phyloP scores from a whole-genome alignment of 2,113 vertebrate genomes.

The Cololabis saira region DNA sequence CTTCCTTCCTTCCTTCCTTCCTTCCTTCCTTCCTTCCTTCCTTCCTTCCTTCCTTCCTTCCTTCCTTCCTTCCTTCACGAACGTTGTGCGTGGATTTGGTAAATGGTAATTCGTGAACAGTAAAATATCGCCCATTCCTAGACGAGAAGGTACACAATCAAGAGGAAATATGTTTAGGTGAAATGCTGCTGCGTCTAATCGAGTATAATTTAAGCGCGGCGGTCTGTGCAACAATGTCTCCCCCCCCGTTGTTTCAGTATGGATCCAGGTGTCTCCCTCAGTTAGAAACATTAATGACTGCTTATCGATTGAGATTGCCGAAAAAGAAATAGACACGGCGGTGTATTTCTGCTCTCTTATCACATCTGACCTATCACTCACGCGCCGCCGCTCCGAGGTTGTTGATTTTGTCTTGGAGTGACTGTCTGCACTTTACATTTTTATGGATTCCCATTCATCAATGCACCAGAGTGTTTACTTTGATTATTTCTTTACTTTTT shows the following conservation, averaged over 20 bases:
- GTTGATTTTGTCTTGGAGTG: conserved; percentile 12
- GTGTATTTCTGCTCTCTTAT: conserved; percentile 68
- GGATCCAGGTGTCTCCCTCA: conserved; percentile 65
- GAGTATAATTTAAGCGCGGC: conserved; percentile 71
- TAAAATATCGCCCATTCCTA: too few relatives aligned
- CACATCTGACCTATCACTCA: conserved; percentile 76
- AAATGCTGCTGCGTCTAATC: conserved; percentile 60
- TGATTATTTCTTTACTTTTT: background rate
- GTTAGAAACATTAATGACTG: conserved; percentile 76
- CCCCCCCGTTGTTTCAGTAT: conserved; percentile 74
- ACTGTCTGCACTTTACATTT: conserved; percentile 5
- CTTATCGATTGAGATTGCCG: conserved; percentile 77
- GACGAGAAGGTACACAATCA: conserved; percentile 34
- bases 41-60: too few relatives aligned
- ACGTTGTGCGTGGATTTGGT: too few relatives aligned
- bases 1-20: too few relatives aligned
- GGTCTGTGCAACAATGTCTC: conserved; percentile 56
- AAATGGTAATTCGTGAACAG: too few relatives aligned
- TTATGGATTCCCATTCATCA: background rate
- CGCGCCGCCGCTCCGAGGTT: conserved; percentile 26
- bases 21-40: too few relatives aligned
- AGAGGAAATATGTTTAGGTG: conserved; percentile 19
- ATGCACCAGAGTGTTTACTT: background rate
- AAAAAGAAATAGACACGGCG: conserved; percentile 70
- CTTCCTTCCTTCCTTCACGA: too few relatives aligned